Base-by-base conservation (phyloP, 2,888 invertebrate species). In the Pheosia tremula region DNA sequence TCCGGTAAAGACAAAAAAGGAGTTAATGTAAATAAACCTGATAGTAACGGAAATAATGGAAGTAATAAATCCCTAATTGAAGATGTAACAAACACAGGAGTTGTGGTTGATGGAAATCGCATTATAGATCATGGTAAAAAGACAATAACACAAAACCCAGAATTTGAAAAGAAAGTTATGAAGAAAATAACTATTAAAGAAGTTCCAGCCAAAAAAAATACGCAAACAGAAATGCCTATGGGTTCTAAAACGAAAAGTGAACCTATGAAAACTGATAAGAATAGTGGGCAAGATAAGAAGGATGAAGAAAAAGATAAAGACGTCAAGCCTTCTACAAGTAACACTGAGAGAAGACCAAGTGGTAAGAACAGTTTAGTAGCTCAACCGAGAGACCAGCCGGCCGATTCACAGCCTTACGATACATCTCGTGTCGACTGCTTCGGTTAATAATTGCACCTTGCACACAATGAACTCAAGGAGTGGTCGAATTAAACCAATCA, bases 91-190 rank as follows among this genome's bases (percentile, higher is more conserved):
- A 58, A 68, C 4, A 59, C 59, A n/a, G 64, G 57, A 24, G 56
- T 66, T 43, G 50, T 64, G 50, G 45, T 63, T 10, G 81, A 88
- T 52, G 84, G 75, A 3, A 72, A 84, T 66, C 36, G 77, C 6
- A 79, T 86, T 3, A 84, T 86, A 59, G 86, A 89, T 68, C 78
- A 83, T 39, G 83, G 87, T 36, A 84, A 74, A 38, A 89, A 90
- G 61, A 68, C 80, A 24, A 68, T 82, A 3, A 76, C 59, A 45
- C 69, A 79, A 50, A 86, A 77, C 64, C 50, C 64, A 36, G 63
- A 64, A 6, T 55, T 4, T 4, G 57, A 52, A 37, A 71, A 67
- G 24, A 79, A 77, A 56, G 62, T 68, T 9, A 61, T 78, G 61
- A 84, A 79, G 62, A 82, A 74, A 58, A 75, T 84, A 11, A 59